Percentiles rank a stretch among this genome's conserved stretches.
These are phyloP conservation scores for Neopelma chrysocephalum DNA, from an alignment of 2,797 vertebrate species.

Conservation along the genomic window DNA sequence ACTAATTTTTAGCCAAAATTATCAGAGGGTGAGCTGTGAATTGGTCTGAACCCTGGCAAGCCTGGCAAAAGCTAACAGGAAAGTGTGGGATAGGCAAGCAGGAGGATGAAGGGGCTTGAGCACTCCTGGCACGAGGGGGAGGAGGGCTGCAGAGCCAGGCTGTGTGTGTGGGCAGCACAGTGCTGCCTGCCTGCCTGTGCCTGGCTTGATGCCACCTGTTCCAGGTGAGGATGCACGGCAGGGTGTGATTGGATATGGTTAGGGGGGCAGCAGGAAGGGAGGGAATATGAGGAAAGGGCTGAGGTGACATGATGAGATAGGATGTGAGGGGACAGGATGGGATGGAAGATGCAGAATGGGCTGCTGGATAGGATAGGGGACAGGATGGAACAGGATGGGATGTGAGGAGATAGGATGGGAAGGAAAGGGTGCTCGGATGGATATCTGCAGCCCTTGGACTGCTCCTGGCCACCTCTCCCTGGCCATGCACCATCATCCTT, in stretches of 20 bases:
- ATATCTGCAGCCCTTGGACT: background rate
- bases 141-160: background rate
- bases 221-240: background rate
- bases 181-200: background rate
- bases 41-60: background rate
- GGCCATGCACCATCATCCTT: background rate
- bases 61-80: background rate
- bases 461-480: background rate
- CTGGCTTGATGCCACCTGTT: background rate
- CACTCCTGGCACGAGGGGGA: fast-evolving
- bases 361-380: background rate
- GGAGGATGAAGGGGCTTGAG: background rate
- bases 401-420: background rate
- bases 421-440: background rate
- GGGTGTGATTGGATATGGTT: background rate
- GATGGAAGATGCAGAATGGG: background rate
- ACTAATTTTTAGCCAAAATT: background rate
- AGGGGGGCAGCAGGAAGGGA: background rate
- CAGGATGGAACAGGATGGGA: background rate
- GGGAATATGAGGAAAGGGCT: background rate
- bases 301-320: too few species aligned
- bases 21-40: background rate
- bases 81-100: background rate
- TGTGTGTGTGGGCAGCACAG: background rate
- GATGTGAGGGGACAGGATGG: background rate